Conservation (phyloP, 1,140 invertebrate genomes). For the Meloidogyne exigua region DNA sequence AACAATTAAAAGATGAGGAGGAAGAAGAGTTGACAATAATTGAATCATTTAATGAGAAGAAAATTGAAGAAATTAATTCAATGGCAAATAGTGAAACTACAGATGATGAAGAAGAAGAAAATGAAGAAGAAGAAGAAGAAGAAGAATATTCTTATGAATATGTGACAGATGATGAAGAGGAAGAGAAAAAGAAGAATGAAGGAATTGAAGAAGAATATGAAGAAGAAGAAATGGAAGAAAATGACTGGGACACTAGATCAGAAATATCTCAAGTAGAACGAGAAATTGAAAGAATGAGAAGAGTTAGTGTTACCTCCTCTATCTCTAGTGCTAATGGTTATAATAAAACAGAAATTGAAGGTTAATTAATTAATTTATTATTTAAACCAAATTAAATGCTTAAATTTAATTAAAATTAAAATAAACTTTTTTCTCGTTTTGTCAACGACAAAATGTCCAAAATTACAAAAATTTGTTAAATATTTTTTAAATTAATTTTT, state of each 20-base stretch:
- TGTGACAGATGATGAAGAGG: background rate
- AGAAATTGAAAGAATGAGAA: conserved; percentile 25
- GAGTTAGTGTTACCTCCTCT: background rate
- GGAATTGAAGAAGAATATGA: conserved; percentile 16
- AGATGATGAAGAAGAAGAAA: conserved; percentile 15
- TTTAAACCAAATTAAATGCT: no score
- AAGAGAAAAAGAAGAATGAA: background rate
- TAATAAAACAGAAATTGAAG: background rate
- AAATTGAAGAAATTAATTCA: no score
- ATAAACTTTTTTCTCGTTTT: no score
- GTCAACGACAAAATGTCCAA: no score
- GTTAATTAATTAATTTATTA: background rate
- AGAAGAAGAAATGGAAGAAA: background rate
- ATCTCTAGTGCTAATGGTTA: background rate
- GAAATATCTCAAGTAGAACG: conserved; percentile 20
- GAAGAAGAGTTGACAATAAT: background rate
- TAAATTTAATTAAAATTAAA: no score
- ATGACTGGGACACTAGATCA: conserved; percentile 16
- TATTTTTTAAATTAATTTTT: no score
- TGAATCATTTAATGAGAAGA: no score
- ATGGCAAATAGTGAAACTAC: conserved; percentile 24
- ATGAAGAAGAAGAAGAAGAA: background rate
- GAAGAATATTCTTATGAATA: conserved; percentile 1
- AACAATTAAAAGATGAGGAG: background rate
- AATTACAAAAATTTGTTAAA: no score